Conservation (phyloP, 1,140 invertebrate species). For the Anadara kagoshimensis region DNA sequence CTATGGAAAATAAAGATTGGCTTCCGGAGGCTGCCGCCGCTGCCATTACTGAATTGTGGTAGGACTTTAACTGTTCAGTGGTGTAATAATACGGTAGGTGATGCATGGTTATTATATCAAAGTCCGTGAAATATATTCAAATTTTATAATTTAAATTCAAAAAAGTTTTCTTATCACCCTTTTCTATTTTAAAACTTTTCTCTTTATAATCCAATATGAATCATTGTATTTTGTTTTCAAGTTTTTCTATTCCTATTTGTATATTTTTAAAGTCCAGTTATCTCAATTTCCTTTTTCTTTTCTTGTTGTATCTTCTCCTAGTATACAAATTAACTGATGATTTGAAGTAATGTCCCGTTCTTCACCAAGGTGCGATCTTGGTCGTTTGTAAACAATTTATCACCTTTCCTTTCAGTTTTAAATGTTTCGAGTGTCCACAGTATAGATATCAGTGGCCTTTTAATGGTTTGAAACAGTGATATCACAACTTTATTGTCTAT, state of each 20-base stretch:
- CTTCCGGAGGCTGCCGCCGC: constrained; percentile 28
- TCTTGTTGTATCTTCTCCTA: no score
- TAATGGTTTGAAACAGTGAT: constrained; percentile 14
- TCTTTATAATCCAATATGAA: not conserved
- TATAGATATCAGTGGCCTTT: not conserved
- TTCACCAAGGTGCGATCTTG: not conserved
- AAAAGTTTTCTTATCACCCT: constrained; percentile 11
- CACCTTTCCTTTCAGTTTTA: constrained; percentile 1
- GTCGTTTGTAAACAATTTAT: not conserved
- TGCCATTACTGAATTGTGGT: constrained; percentile 43
- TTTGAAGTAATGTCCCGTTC: not conserved
- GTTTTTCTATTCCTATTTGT: not conserved
- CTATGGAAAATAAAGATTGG: constrained; percentile 58
- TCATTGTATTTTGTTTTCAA: not conserved
- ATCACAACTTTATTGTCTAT: constrained; percentile 8
- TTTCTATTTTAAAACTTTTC: not conserved
- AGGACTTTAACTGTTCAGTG: constrained; percentile 51
- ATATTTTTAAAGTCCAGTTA: no score
- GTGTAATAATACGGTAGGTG: constrained; percentile 56
- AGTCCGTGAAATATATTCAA: not conserved
- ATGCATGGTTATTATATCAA: constrained; percentile 34
- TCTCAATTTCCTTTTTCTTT: no score
- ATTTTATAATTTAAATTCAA: not conserved
- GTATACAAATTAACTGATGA: not conserved
- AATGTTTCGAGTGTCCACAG: constrained; percentile 5